Conservation (phyloP, 2,113 vertebrate species). For the Notothenia rossii region DNA sequence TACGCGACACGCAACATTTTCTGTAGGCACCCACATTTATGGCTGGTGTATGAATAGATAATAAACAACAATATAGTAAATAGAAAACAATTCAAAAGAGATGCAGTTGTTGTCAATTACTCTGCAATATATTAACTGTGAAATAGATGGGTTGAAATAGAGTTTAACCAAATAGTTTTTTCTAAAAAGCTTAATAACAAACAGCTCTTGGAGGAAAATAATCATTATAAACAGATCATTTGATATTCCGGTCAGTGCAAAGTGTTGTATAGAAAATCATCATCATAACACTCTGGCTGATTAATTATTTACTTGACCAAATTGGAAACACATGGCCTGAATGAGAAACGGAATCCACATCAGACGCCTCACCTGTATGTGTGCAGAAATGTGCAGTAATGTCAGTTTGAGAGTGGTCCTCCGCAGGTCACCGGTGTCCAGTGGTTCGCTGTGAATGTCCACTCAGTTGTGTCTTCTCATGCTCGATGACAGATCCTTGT, state of each 20-base stretch:
- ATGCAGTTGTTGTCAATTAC: no score
- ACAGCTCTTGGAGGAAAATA: background rate
- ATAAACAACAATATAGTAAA: background rate
- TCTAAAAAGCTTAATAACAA: background rate
- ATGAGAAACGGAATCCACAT: background rate
- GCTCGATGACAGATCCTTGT: conserved; percentile 52
- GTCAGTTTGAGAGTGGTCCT: conserved; percentile 25
- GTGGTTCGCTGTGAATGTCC: conserved; percentile 49
- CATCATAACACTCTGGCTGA: background rate
- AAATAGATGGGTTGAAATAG: background rate
- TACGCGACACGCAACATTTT: background rate
- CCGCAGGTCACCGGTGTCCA: conserved; percentile 52
- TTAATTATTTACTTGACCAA: background rate
- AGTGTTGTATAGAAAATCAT: background rate
- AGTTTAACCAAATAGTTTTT: background rate
- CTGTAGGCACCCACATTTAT: background rate
- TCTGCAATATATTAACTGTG: no score
- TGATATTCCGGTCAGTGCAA: background rate
- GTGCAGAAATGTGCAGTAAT: conserved; percentile 52
- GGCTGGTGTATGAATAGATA: background rate
- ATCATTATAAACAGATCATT: background rate
- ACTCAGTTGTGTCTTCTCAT: conserved; percentile 68
- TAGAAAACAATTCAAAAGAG: no score
- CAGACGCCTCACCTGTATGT: conserved; percentile 62
- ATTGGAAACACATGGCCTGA: background rate